These are phyloP conservation scores for Drosophila aldrichi DNA, from an alignment of 2,888 invertebrate genomes.

Conservation along the genomic window DNA sequence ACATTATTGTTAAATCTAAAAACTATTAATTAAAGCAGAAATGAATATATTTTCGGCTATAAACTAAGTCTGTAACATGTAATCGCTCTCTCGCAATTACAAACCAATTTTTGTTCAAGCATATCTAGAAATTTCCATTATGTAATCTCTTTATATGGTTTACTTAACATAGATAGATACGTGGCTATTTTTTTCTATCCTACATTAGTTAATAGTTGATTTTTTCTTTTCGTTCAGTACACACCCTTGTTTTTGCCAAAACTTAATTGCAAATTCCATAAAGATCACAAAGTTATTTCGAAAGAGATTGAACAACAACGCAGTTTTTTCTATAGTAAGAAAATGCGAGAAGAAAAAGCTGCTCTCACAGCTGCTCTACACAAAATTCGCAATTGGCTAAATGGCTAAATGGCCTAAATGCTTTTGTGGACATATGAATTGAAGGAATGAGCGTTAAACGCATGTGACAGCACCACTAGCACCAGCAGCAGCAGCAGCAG, in stretches of 20 bases:
- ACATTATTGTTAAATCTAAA: not conserved
- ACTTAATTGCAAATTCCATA: constrained; percentile 7
- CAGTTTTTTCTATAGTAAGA: constrained; percentile 4
- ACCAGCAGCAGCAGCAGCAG: not conserved
- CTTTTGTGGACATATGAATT: constrained; percentile 10
- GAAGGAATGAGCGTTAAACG: constrained; percentile 9
- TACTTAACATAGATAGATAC: not conserved
- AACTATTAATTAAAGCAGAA: not conserved
- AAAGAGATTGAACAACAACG: constrained; percentile 9
- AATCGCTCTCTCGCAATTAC: not conserved
- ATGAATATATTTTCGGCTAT: not conserved
- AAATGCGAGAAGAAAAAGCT: constrained; percentile 11
- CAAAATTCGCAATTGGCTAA: constrained; percentile 13
- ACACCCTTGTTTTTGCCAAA: constrained; percentile 10
- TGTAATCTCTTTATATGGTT: not conserved
- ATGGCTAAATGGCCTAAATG: constrained; percentile 15
- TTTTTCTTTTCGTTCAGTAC: not conserved
- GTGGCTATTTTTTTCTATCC: not conserved
- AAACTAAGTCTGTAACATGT: not conserved
- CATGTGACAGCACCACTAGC: constrained; percentile 2
- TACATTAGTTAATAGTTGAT: not conserved
- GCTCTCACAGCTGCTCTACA: constrained; percentile 9
- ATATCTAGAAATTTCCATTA: constrained; percentile 7
- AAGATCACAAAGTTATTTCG: constrained; percentile 6
- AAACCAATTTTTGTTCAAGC: not conserved